A percentile compares a stretch with the other conserved stretches of the same genome.
These are phyloP conservation scores for Magallana angulata DNA, from an alignment of 1,140 invertebrate species.

Conservation along the genomic window DNA sequence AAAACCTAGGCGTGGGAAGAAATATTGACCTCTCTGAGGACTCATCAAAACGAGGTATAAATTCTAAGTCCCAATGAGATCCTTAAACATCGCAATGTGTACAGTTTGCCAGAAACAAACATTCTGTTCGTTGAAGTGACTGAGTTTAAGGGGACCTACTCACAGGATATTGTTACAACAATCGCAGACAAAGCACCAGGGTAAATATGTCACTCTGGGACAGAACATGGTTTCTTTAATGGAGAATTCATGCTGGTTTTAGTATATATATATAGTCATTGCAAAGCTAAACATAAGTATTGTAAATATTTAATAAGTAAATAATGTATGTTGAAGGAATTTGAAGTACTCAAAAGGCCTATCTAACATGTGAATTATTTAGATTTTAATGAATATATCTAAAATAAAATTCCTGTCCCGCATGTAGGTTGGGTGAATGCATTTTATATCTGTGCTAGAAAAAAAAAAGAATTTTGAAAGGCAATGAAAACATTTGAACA, in stretches of 20 bases:
- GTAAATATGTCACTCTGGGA: not conserved
- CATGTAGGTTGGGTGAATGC: too few species aligned
- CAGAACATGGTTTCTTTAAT: not conserved
- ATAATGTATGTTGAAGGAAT: too few species aligned
- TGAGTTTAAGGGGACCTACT: not conserved
- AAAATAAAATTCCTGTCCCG: too few species aligned
- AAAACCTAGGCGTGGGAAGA: not conserved
- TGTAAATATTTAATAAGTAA: too few species aligned
- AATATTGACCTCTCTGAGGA: slow-evolving; percentile 2
- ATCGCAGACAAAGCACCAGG: not conserved
- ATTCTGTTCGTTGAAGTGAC: not conserved
- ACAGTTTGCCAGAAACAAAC: slow-evolving; percentile 8
- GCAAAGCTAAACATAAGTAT: too few species aligned
- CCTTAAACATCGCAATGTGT: not conserved
- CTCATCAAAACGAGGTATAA: not conserved
- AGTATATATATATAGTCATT: not conserved
- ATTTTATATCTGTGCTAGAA: too few species aligned
- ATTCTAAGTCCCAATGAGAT: not conserved
- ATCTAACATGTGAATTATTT: too few species aligned
- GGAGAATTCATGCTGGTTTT: not conserved
- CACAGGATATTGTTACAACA: not conserved
- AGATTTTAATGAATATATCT: too few species aligned
- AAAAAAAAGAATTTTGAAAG: too few species aligned
- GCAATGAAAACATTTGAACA: too few species aligned
- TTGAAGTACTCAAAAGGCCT: too few species aligned